Conservation (phyloP, 2,797 vertebrate species). For the Neosilurus mollespiculum region DNA sequence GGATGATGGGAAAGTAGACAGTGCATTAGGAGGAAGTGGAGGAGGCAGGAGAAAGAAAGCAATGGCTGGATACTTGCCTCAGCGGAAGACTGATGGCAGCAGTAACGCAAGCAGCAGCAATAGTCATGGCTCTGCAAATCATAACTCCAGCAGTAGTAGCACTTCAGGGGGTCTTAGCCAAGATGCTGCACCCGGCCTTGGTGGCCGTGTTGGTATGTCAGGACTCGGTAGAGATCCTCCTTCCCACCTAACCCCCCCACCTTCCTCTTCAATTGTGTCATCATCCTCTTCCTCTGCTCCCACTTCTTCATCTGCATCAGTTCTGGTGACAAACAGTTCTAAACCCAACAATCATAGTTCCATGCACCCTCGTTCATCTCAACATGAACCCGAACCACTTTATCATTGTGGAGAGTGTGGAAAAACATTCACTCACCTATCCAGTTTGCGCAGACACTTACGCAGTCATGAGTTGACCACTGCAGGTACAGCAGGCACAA, state of each 20-base stretch:
- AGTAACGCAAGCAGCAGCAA: slow-evolving; percentile 66
- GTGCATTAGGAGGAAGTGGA: slow-evolving; percentile 63
- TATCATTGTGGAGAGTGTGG: slow-evolving; percentile 91
- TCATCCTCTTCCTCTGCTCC: slow-evolving; percentile 78
- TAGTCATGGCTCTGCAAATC: slow-evolving; percentile 71
- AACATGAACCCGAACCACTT: slow-evolving; percentile 75
- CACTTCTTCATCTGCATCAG: slow-evolving; percentile 75
- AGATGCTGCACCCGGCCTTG: slow-evolving; percentile 72
- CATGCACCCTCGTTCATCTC: slow-evolving; percentile 70
- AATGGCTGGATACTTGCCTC: slow-evolving; percentile 82
- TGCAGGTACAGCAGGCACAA: slow-evolving; percentile 74
- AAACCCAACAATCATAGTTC: slow-evolving; percentile 74
- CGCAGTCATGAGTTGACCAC: slow-evolving; percentile 89
- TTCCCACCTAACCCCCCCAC: slow-evolving; percentile 75
- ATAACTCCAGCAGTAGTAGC: slow-evolving; percentile 66
- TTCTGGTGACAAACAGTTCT: slow-evolving; percentile 78
- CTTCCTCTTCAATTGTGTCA: slow-evolving; percentile 78
- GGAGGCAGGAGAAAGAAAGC: slow-evolving; percentile 80
- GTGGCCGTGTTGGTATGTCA: slow-evolving; percentile 67
- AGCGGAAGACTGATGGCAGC: slow-evolving; percentile 75
- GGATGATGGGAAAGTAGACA: slow-evolving; percentile 78
- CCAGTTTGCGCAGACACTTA: slow-evolving; percentile 90
- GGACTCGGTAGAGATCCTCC: slow-evolving; percentile 75
- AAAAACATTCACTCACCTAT: slow-evolving; percentile 91
- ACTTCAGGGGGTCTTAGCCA: slow-evolving; percentile 71